phyloP scores from a whole-genome alignment of 2,113 vertebrate species.

The Rhinopomastus cyanomelas region DNA sequence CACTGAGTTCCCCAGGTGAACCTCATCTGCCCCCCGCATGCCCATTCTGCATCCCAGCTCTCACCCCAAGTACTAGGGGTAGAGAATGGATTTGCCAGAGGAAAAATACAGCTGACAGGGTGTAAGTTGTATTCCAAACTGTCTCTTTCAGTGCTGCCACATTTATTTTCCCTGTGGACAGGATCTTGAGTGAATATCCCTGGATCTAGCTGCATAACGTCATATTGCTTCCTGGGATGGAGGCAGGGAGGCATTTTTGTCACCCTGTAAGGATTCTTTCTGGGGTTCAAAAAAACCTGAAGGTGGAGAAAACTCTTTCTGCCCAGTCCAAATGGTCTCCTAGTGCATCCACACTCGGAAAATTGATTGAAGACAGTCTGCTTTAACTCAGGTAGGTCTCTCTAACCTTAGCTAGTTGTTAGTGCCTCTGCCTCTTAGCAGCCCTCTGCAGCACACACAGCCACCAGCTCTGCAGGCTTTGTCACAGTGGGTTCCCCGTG shows the following conservation, averaged over 20 bases:
- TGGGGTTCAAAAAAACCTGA: neutral
- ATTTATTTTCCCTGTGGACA: neutral
- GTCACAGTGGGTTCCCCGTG: neutral
- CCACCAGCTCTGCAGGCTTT: neutral
- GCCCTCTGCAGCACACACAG: neutral
- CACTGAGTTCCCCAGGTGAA: rapidly evolving
- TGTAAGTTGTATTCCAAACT: neutral
- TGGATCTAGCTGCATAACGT: neutral
- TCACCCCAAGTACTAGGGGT: neutral
- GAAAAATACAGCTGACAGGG: neutral
- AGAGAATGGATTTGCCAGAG: neutral
- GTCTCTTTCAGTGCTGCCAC: neutral
- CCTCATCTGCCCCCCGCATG: rapidly evolving
- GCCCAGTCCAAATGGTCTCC: neutral
- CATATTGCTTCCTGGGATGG: neutral
- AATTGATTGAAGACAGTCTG: neutral
- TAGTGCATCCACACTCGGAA: neutral
- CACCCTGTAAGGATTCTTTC: neutral
- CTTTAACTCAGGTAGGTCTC: neutral
- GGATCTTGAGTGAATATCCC: neutral
- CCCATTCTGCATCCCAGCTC: neutral
- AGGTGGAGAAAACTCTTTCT: neutral
- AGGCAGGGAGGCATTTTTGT: neutral
- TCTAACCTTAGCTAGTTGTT: neutral
- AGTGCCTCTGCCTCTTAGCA: neutral